Percentiles rank a stretch among this genome's conserved stretches.
Evolutionary conservation across 2,113 vertebrate species (phyloP).

Genomic region (Leptocoma aspasia): DNA sequence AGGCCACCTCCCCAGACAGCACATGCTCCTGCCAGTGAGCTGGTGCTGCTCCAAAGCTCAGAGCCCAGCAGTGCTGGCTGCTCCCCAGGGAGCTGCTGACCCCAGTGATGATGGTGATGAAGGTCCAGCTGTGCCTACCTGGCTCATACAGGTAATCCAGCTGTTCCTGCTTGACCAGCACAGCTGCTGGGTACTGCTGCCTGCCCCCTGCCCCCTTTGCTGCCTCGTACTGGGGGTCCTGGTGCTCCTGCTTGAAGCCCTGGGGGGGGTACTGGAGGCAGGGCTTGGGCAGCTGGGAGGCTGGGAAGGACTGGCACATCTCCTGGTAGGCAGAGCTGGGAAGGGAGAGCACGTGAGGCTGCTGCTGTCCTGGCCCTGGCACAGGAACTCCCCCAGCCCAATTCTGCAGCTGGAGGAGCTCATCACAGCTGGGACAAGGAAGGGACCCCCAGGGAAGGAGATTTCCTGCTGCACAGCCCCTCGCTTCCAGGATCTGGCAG

Average conservation of each 20-base stretch:
- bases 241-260: conserved; percentile 91
- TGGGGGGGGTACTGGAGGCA: conserved; percentile 85
- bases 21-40: fast-evolving
- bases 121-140: conserved; percentile 72
- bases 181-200: conserved; percentile 80
- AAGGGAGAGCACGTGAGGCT: neutral
- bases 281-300: conserved; percentile 82
- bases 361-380: neutral
- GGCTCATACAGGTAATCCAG: conserved; percentile 86
- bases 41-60: neutral
- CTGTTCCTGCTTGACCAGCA: conserved; percentile 94
- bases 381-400: neutral
- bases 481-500: neutral
- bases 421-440: neutral
- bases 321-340: conserved; percentile 83
- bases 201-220: conserved; percentile 64
- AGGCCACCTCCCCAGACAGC: neutral
- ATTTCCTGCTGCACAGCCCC: neutral
- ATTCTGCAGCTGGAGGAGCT: neutral
- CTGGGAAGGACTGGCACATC: conserved; percentile 81
- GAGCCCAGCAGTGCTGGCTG: neutral
- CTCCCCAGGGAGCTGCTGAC: neutral
- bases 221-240: conserved; percentile 83
- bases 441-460: too few relatives aligned
- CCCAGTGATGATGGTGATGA: neutral